These are phyloP conservation scores for Pelochelys cantorii DNA, from an alignment of 2,797 vertebrate species.

Conservation along the genomic window DNA sequence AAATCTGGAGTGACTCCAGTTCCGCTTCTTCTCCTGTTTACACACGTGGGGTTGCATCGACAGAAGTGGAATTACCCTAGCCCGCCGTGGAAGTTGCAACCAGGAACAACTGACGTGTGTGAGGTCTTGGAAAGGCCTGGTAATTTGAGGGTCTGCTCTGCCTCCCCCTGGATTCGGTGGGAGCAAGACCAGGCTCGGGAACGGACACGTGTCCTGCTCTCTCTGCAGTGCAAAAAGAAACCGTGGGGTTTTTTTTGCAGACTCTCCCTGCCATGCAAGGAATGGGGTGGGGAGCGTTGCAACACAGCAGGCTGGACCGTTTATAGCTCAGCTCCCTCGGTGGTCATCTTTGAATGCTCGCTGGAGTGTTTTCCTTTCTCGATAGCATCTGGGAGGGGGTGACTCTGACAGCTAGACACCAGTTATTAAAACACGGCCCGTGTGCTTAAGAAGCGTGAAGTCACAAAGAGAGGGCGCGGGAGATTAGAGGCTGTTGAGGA, in stretches of 20 bases:
- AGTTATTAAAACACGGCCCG: not conserved
- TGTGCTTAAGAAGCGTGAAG: not conserved
- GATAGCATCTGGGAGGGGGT: not conserved
- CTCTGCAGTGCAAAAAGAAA: not conserved
- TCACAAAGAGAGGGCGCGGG: not conserved
- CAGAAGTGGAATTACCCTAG: not conserved
- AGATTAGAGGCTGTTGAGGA: not conserved
- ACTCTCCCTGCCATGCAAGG: conserved; percentile 30
- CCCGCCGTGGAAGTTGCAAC: not conserved
- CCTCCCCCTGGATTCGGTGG: accelerated
- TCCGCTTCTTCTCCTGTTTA: not conserved
- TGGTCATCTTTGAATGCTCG: conserved; percentile 11
- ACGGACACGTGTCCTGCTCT: not conserved
- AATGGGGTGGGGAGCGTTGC: conserved; percentile 57
- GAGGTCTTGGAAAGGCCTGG: not conserved
- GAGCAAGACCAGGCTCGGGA: not conserved
- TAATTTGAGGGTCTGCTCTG: not conserved
- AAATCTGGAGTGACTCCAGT: not conserved
- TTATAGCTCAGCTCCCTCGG: not conserved
- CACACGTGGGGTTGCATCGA: not conserved
- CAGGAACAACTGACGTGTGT: not conserved
- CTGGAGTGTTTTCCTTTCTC: not conserved
- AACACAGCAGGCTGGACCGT: not conserved
- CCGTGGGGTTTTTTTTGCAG: not conserved
- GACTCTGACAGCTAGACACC: accelerated